phyloP scores from a whole-genome alignment of 2,888 invertebrate species.

The Anthoptus insignis region DNA sequence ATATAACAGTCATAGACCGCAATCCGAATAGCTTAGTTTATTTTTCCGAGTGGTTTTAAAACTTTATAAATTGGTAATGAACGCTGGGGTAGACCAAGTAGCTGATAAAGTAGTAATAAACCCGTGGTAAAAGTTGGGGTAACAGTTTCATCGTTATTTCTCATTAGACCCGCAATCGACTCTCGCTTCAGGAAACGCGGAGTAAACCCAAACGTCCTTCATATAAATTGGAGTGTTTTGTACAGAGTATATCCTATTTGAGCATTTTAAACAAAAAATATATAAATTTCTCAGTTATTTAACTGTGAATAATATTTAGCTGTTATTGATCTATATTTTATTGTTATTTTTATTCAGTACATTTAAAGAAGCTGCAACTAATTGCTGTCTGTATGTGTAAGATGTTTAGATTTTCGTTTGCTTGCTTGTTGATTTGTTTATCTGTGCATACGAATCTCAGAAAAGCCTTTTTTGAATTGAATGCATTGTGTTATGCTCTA shows the following conservation, averaged over 20 bases:
- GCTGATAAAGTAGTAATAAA: constrained; percentile 36
- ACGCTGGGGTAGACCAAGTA: constrained; percentile 33
- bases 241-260: constrained; percentile 42
- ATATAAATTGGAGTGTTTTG: constrained; percentile 69
- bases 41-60: constrained; percentile 2
- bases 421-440: too few species aligned
- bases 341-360: too few species aligned
- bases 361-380: too few species aligned
- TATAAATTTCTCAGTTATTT: too few species aligned
- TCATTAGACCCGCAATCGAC: constrained; percentile 80
- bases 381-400: too few species aligned
- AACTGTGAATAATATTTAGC: too few species aligned
- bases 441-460: too few species aligned
- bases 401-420: too few species aligned
- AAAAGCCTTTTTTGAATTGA: too few species aligned
- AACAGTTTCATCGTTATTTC: constrained; percentile 77
- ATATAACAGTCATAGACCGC: too few species aligned
- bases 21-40: not conserved
- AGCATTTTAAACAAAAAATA: constrained; percentile 6
- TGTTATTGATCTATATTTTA: too few species aligned
- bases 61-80: constrained; percentile 20
- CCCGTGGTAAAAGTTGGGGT: constrained; percentile 40
- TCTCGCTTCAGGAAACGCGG: constrained; percentile 69
- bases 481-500: too few species aligned
- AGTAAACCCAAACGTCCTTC: constrained; percentile 61